Evolutionary conservation across 1,140 invertebrate genomes (phyloP), one percentile per base, ranked within the genome.

Genomic region (Vanessa atalanta): DNA sequence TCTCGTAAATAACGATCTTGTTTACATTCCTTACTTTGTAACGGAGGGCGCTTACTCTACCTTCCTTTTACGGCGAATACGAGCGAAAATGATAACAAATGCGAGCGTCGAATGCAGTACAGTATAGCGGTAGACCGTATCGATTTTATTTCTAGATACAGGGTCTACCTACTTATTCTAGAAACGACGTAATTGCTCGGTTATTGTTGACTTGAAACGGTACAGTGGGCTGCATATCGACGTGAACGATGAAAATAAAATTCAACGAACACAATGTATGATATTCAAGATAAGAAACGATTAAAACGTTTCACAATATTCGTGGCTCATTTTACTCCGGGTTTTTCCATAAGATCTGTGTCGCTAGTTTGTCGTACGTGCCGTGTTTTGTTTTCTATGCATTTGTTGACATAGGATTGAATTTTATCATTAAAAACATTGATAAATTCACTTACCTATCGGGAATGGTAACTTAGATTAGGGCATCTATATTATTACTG

Each of bases 181-280:
- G 53, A 53, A 69, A 69, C n/a, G 23, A 37, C 23, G 37, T 69
- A 69, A 69, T 69, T 69, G 66, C 53, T 69, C 8, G 47, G 66
- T 69, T 69, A 57, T 69, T 69, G 66, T 69, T 47, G 66, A 60
- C 53, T 23, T 0, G 23, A 53, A 15, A 26, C 65, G 37, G 26
- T 47, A 31, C 66, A 57, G 13, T 57, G 51, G 66, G 12, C 37
- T 51, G 47, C 51, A 23, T 57, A 47, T 69, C 43, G 51, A 57
- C 12, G 53, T 53, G 31, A 57, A 69, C 12, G n/a, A 43, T 55
- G n/a, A 11, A 53, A 69, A 43, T 37, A 31, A 63, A 31, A 23
- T 70, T 50, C 31, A 63, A 70, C 57, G 47, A 63, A 63, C 69
- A 11, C 20, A 14, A 12, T 26, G 43, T 70, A 63, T 47, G 20